Conservation (phyloP, 2,113 vertebrate species). For the Oreochromis spilurus region DNA sequence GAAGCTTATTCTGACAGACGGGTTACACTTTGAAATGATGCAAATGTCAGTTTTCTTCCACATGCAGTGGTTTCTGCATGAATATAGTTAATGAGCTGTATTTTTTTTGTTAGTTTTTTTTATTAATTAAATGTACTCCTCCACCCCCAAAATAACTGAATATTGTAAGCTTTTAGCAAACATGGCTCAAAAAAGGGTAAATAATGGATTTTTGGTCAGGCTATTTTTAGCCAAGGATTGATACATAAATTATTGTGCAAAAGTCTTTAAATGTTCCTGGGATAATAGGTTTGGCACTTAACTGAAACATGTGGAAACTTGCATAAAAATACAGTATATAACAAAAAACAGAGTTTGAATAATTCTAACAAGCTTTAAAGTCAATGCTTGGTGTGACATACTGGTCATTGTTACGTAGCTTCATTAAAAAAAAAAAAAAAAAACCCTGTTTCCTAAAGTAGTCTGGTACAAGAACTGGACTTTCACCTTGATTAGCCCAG, state of each 20-base stretch:
- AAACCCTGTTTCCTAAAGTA: neutral
- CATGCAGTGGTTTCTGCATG: neutral
- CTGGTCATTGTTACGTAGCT: neutral
- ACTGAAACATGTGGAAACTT: neutral
- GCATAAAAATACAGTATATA: neutral
- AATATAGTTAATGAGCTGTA: neutral
- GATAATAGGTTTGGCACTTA: neutral
- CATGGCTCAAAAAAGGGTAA: neutral
- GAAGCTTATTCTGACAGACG: neutral
- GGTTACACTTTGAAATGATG: neutral
- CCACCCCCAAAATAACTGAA: fast-evolving
- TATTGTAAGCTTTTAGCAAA: fast-evolving
- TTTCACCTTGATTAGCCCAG: neutral
- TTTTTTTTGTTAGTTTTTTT: neutral
- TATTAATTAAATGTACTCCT: neutral
- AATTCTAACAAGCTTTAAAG: neutral
- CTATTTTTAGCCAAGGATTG: neutral
- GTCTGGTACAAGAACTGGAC: neutral
- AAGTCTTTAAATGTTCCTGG: neutral
- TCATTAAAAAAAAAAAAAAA: neutral
- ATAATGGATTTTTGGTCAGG: neutral
- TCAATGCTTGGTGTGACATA: neutral
- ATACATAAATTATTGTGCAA: neutral
- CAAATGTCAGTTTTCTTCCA: neutral
- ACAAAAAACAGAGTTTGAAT: neutral